Percentiles rank a stretch among this genome's conserved stretches.
Evolutionary conservation across 2,888 invertebrate species (phyloP).

Genomic region (Argynnis bischoffii): DNA sequence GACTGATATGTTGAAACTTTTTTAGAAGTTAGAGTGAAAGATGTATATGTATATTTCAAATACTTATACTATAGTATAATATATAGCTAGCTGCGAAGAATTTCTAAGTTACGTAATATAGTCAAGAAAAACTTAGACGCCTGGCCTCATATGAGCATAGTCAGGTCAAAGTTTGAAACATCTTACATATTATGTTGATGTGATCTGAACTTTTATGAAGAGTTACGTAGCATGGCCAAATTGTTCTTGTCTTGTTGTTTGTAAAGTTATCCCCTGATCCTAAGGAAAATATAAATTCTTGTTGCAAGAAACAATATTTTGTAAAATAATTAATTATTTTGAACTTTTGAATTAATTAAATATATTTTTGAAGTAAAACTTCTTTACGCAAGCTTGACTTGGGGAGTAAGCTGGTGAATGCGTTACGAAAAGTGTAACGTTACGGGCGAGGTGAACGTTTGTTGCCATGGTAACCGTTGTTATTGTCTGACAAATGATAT

Average conservation of each 20-base stretch:
- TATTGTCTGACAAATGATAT: too few species aligned
- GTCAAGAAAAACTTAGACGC: constrained; percentile 17
- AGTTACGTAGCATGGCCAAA: constrained; percentile 22
- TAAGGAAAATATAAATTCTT: constrained; percentile 21
- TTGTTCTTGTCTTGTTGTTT: constrained; percentile 20
- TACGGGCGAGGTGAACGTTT: too few species aligned
- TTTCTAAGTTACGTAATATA: constrained; percentile 6
- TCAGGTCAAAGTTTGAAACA: constrained; percentile 21
- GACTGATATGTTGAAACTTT: too few species aligned
- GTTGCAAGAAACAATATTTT: constrained; percentile 5
- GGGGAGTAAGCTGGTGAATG: too few species aligned
- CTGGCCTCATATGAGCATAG: constrained; percentile 9
- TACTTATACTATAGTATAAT: not conserved
- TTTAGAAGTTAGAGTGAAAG: too few species aligned
- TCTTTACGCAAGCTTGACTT: too few species aligned
- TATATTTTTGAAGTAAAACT: too few species aligned
- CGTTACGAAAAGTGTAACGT: too few species aligned
- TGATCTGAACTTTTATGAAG: constrained; percentile 19
- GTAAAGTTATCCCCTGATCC: constrained; percentile 19
- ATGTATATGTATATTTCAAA: too few species aligned
- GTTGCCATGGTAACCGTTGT: too few species aligned
- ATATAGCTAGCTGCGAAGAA: not conserved
- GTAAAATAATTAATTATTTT: constrained; percentile 1
- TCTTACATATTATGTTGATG: constrained; percentile 24
- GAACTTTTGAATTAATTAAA: too few species aligned